A percentile compares a stretch with the other conserved stretches of the same genome.
Evolutionary conservation across 1,140 invertebrate genomes (phyloP).

Genomic region (Schlechtendalia chinensis): DNA sequence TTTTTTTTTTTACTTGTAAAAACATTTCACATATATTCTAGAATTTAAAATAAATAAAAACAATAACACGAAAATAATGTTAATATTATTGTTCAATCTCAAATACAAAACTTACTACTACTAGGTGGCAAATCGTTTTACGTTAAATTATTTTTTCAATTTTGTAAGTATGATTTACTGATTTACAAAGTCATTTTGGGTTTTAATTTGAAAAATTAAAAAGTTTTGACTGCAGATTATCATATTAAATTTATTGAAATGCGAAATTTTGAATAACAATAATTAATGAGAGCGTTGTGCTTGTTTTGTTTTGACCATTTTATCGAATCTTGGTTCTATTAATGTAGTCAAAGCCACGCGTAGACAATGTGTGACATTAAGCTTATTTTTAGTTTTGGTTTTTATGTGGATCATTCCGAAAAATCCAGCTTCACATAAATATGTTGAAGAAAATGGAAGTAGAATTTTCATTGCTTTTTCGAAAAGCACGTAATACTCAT

Average conservation of each 20-base stretch:
- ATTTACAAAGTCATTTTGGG: too few species aligned
- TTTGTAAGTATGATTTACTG: too few species aligned
- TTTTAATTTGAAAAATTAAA: too few species aligned
- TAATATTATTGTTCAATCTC: too few species aligned
- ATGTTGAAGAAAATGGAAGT: not conserved
- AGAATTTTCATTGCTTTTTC: slow-evolving; percentile 7
- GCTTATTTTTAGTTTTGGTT: slow-evolving; percentile 7
- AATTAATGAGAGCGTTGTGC: too few species aligned
- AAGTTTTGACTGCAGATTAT: too few species aligned
- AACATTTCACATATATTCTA: too few species aligned
- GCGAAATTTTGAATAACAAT: not conserved
- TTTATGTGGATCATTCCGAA: slow-evolving; percentile 7
- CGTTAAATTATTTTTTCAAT: too few species aligned
- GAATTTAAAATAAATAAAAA: too few species aligned
- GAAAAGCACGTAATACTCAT: slow-evolving; percentile 1
- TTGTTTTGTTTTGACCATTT: slow-evolving; percentile 5
- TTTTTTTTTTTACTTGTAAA: not conserved
- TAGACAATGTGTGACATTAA: not conserved
- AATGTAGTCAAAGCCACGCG: not conserved
- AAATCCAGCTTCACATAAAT: slow-evolving; percentile 9
- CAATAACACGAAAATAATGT: not conserved
- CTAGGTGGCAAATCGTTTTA: too few species aligned
- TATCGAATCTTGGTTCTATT: slow-evolving; percentile 3
- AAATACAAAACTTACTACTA: too few species aligned
- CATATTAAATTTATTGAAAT: not conserved